Base-by-base conservation (phyloP, 2,797 vertebrate species). In the Acipenser transmontanus region DNA sequence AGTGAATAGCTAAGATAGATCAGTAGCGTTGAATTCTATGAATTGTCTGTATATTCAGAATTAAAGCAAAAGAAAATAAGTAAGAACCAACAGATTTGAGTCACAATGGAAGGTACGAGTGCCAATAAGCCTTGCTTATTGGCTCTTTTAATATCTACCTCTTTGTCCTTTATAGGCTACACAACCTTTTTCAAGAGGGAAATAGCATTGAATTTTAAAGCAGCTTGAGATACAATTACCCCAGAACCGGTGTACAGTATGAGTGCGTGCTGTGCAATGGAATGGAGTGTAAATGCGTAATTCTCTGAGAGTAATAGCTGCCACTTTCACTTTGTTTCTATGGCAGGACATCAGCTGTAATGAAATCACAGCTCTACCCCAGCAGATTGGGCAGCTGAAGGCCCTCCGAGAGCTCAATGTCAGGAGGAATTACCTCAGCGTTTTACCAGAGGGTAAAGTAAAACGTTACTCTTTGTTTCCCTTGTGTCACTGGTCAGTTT, bases 271-370 rank as follows among this genome's bases (percentile, higher is more conserved):
- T 8, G 61, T 13, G 49, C 13, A n/a, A 12, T 63, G 13, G 11
- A 14, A 59, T n/a, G 47, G 50, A 47, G 17, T 69, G n/a, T 48
- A 10, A 20, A 10, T 11, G 6, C 60, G 47, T 62, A 4, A 61
- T 7, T 11, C 48, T 14, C 12, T 14, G 50, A 48, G 50, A 49
- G 1, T 14, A 20, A 5, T 60, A 48, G 0, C 70, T 77, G 71
- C 76, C 12, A 6, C 76, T 67, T 74, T 54, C 72, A 0, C 61
- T 66, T 73, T 71, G 6, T 50, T 52, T 69, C 71, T 69, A 20
- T 61, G 78, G n/a, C 84, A 98, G 96, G 96, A 98, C 77, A 88
- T 98, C 77, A 98, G 96, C 85, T 98, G 95, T 75, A 98, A 98
- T 10, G 96, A 98, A 84, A 92, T 98, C 84, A 93, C 93, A 1